Percentiles rank a stretch among this genome's conserved stretches.
Conservation (phyloP, 2,888 invertebrate species). For the Eupithecia inturbata region DNA sequence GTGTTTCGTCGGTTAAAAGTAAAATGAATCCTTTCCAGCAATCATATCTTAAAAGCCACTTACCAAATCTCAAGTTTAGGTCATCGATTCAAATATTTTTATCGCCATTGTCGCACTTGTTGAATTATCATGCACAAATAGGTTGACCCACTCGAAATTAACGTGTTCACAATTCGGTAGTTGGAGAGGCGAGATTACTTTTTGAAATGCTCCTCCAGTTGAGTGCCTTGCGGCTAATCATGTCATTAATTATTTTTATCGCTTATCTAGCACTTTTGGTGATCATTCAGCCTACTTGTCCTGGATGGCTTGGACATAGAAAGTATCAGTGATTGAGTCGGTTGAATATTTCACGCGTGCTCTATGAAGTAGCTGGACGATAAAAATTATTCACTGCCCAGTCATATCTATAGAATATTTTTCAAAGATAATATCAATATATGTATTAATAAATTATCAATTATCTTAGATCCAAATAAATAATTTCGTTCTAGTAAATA, state of each 20-base stretch:
- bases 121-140: slow-evolving; percentile 72
- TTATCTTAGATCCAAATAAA: not conserved
- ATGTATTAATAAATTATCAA: not conserved
- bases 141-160: slow-evolving; percentile 79
- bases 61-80: slow-evolving; percentile 17
- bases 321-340: slow-evolving; percentile 56
- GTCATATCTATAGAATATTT: no score
- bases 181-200: slow-evolving; percentile 81
- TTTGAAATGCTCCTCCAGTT: slow-evolving; percentile 82
- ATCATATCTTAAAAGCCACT: not conserved
- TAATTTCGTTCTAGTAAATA: not conserved
- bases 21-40: not conserved
- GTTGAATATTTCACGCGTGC: slow-evolving; percentile 32
- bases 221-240: slow-evolving; percentile 81
- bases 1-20: not conserved
- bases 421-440: no score
- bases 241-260: slow-evolving; percentile 84
- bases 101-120: slow-evolving; percentile 50
- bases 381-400: not conserved
- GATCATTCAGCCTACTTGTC: slow-evolving; percentile 59
- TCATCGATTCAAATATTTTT: slow-evolving; percentile 37
- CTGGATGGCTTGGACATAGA: slow-evolving; percentile 65
- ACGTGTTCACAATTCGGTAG: slow-evolving; percentile 71
- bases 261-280: slow-evolving; percentile 80
- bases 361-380: slow-evolving; percentile 14